These are phyloP conservation scores for Galeopsomyia nigrocyanea DNA, from an alignment of 2,888 invertebrate species.

Conservation along the genomic window DNA sequence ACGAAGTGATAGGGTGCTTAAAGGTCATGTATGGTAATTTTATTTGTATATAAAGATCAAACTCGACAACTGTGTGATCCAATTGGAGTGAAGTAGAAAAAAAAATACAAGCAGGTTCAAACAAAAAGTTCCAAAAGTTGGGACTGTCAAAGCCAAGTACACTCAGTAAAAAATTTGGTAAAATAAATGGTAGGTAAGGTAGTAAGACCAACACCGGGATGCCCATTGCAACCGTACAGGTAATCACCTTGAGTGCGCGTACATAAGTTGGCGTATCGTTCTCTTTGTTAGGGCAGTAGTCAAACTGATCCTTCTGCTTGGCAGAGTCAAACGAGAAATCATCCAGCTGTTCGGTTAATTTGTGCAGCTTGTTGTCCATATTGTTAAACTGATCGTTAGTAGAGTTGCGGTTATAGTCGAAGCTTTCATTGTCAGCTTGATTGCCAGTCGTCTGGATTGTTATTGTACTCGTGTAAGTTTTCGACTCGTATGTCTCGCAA, in stretches of 20 bases:
- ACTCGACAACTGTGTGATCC: no score
- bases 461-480: constrained; percentile 66
- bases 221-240: not conserved
- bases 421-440: constrained; percentile 17
- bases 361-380: constrained; percentile 50
- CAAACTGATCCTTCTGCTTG: constrained; percentile 26
- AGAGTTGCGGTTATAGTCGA: constrained; percentile 42
- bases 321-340: constrained; percentile 52
- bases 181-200: not conserved
- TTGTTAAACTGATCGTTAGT: constrained; percentile 45
- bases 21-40: no score
- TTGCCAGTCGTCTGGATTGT: constrained; percentile 61
- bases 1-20: no score
- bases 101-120: not conserved
- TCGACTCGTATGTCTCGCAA: constrained; percentile 50
- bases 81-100: not conserved
- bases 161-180: no score
- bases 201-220: not conserved
- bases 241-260: constrained; percentile 46
- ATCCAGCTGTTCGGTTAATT: constrained; percentile 52
- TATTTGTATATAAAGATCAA: no score
- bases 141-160: no score
- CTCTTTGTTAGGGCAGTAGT: constrained; percentile 27
- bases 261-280: constrained; percentile 23
- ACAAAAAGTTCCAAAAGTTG: no score